Evolutionary conservation across 2,797 vertebrate species (phyloP).

Genomic region (Botia almorhae): DNA sequence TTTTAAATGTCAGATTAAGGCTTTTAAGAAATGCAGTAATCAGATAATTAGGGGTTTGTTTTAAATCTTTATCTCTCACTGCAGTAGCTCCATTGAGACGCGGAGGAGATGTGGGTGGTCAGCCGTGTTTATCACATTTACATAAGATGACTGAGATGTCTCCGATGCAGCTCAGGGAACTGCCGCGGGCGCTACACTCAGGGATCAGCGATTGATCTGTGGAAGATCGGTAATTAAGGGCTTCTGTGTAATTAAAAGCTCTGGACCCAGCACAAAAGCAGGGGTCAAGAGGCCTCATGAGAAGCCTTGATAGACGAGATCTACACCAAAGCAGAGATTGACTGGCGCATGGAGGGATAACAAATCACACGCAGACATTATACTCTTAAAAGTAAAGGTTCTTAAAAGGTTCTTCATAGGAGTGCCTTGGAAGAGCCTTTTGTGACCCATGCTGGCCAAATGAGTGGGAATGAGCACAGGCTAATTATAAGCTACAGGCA

Average conservation of each 20-base stretch:
- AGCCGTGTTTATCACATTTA: constrained; percentile 67
- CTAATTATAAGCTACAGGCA: too few species aligned
- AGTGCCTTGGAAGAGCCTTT: too few species aligned
- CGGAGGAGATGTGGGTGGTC: not conserved
- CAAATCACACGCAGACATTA: not conserved
- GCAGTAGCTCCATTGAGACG: not conserved
- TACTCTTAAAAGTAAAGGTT: too few species aligned
- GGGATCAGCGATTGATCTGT: constrained; percentile 73
- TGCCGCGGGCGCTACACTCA: constrained; percentile 66
- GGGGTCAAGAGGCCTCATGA: constrained; percentile 34
- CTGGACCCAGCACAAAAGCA: constrained; percentile 39
- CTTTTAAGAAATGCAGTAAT: not conserved
- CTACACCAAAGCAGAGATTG: not conserved
- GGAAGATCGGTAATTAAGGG: constrained; percentile 78
- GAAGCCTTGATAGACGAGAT: constrained; percentile 15
- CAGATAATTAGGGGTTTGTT: not conserved
- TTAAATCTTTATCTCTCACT: constrained; percentile 10
- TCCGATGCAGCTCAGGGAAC: constrained; percentile 69
- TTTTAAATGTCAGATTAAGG: too few species aligned
- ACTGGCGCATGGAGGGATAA: not conserved
- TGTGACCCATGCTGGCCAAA: too few species aligned
- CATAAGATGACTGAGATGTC: constrained; percentile 64
- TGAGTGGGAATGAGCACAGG: too few species aligned
- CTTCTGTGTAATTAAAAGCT: constrained; percentile 55
- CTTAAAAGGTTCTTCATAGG: too few species aligned